Percentiles rank a stretch among this genome's conserved stretches.
Conservation (phyloP, 1,140 invertebrate genomes). For the Atta texana region DNA sequence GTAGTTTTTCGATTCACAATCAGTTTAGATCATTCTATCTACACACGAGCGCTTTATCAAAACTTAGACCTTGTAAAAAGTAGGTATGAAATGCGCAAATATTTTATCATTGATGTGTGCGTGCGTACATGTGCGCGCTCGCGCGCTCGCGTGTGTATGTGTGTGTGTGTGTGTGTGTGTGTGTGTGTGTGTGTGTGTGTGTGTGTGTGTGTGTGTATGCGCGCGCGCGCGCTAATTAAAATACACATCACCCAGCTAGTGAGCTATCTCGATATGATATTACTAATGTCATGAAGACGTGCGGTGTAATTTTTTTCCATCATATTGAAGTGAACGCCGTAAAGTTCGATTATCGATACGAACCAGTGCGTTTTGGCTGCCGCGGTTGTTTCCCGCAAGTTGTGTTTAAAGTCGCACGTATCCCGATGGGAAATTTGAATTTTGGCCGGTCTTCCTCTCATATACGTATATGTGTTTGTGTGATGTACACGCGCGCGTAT, state of each 20-base stretch:
- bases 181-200: too few species aligned
- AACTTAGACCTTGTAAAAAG: background rate
- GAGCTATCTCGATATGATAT: background rate
- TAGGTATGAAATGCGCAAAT: background rate
- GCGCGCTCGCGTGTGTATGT: too few species aligned
- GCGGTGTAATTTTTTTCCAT: conserved; percentile 14
- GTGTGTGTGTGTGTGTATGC: too few species aligned
- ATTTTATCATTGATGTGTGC: background rate
- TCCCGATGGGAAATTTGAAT: conserved; percentile 77
- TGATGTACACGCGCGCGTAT: background rate
- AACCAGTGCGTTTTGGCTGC: conserved; percentile 11
- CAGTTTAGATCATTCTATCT: too few species aligned
- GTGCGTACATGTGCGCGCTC: too few species aligned
- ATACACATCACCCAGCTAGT: background rate
- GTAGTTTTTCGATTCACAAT: too few species aligned
- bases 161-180: too few species aligned
- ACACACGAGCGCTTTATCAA: too few species aligned
- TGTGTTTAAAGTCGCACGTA: conserved; percentile 75
- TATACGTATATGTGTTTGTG: background rate
- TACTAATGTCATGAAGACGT: background rate
- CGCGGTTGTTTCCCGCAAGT: conserved; percentile 72
- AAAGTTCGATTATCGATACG: conserved; percentile 59
- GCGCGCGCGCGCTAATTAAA: background rate
- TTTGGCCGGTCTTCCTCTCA: conserved; percentile 71
- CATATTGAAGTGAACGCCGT: conserved; percentile 12